Evolutionary conservation across 2,888 invertebrate species (phyloP), one percentile per base, ranked within the genome.

Genomic region (Hydrotaea diabolus): DNA sequence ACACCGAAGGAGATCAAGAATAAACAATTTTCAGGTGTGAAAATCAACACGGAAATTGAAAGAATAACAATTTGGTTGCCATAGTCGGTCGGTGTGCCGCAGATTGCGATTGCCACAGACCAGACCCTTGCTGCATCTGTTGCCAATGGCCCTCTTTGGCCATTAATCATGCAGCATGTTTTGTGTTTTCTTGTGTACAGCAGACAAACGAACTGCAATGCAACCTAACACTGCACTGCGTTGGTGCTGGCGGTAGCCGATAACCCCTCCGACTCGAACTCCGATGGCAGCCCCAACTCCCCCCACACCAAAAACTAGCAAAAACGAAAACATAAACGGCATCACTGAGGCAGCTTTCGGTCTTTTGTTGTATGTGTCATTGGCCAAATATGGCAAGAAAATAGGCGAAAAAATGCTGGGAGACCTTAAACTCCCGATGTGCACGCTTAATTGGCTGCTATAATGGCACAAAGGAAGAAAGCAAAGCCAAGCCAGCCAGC

Each of bases 151-250:
- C 91, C 91, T 91, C 90, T 89, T 88, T 89, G 89, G 89, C 89
- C 91, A 90, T 90, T 91, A 90, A 90, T 90, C 91, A 90, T 91
- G 90, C 88, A 87, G 88, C 89, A 88, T 88, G 80, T 85, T 77
- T 78, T 55, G 36, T 46, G 64, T 76, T 31, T 31, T 85, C 69
- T 78, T 55, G 36, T 46, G 64, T 76, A 55, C 76, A 19, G 36
- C 43, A 74, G 55, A 36, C 46, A 87, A 62, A 88, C 87, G 88
- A 89, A 88, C 90, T 87, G 87, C 88, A 88, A 88, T 89, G 89
- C 88, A 88, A 89, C 88, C 69, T 57, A 84, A 36, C 53, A 59
- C 23, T 79, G 36, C 49, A 39, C 80, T 62, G 88, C 86, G 81
- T 73, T 83, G 85, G 83, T 82, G 74, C 79, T 83, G 79, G 46